Evolutionary conservation across 2,113 vertebrate genomes (phyloP).

Genomic region (Leucosticte australis): DNA sequence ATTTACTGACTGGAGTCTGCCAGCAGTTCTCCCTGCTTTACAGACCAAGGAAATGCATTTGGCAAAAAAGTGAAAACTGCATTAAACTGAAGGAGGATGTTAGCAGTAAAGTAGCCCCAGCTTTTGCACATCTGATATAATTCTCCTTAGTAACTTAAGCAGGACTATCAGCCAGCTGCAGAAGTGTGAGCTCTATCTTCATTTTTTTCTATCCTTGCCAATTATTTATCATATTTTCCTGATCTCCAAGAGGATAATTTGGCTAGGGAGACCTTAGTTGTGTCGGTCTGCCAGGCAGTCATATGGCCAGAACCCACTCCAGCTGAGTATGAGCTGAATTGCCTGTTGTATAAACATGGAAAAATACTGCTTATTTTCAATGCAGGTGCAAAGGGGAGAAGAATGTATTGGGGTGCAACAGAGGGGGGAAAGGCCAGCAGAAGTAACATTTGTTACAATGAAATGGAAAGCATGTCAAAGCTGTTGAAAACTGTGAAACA

Average conservation of each 20-base stretch:
- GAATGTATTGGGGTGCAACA: neutral
- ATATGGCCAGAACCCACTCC: neutral
- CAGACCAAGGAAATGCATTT: neutral
- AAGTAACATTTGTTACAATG: neutral
- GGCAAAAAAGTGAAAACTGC: neutral
- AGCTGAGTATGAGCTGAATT: neutral
- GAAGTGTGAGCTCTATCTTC: neutral
- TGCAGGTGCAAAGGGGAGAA: neutral
- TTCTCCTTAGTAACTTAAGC: neutral
- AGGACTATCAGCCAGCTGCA: neutral
- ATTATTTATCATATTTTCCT: neutral
- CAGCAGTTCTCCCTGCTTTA: neutral
- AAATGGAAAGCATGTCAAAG: neutral
- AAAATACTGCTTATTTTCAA: neutral
- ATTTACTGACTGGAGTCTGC: neutral
- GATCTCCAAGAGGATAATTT: neutral
- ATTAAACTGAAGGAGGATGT: neutral
- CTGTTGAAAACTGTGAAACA: neutral
- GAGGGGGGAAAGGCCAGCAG: accelerated
- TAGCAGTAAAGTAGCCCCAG: neutral
- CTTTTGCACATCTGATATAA: neutral
- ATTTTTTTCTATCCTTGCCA: neutral
- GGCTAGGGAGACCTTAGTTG: neutral
- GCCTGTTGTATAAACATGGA: neutral
- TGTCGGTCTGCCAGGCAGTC: neutral